Conservation (phyloP, 1,140 invertebrate genomes). For the Pachypeltis micranthus region DNA sequence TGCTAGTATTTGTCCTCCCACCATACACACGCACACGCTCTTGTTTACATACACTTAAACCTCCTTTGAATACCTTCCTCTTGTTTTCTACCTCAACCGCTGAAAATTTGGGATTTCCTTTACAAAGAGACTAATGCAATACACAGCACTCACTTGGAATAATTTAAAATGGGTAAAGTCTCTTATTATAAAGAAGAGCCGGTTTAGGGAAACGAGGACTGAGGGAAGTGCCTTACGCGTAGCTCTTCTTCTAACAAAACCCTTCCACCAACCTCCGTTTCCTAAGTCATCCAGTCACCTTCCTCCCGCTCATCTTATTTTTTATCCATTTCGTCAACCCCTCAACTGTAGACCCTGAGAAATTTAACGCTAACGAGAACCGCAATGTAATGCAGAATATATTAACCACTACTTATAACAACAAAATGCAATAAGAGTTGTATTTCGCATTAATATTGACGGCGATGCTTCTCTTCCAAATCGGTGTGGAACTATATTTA, state of each 20-base stretch:
- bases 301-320: no score
- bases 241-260: not conserved
- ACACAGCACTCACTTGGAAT: conserved; percentile 6
- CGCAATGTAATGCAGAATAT: no score
- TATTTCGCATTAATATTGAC: no score
- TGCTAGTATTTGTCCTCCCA: conserved; percentile 18
- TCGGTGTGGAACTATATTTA: no score
- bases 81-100: conserved; percentile 5
- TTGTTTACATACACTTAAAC: conserved; percentile 10
- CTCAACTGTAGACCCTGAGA: no score
- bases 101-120: conserved; percentile 10
- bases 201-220: not conserved
- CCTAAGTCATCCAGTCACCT: no score
- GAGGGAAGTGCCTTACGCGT: not conserved
- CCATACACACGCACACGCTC: conserved; percentile 3
- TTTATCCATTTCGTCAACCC: no score
- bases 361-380: no score
- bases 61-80: not conserved
- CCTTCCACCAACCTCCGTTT: no score
- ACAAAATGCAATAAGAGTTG: no score
- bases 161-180: conserved; percentile 2
- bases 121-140: conserved; percentile 5
- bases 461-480: no score
- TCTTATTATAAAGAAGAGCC: not conserved
- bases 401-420: no score